Conservation (phyloP, 23 tunicate species). For the Trididemnum nubilum region DNA sequence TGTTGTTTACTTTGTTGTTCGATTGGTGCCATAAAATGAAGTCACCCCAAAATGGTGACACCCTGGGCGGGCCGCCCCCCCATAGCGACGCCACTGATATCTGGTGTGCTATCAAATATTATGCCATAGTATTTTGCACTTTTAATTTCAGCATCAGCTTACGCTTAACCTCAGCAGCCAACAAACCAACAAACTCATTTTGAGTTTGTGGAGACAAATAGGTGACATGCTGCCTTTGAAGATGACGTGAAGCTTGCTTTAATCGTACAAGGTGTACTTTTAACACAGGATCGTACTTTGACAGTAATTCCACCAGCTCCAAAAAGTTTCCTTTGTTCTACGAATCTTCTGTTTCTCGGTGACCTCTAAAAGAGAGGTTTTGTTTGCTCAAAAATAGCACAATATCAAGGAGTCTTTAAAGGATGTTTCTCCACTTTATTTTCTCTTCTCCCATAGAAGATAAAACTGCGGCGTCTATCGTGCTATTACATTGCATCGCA, state of each 20-base stretch:
- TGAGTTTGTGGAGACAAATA: neutral
- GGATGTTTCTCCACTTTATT: neutral
- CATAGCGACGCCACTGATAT: no score
- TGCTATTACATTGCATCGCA: no score
- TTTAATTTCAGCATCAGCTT: neutral
- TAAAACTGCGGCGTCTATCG: no score
- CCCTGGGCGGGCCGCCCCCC: no score
- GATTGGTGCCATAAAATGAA: no score
- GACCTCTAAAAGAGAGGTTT: conserved; percentile 1
- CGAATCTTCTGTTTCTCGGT: neutral
- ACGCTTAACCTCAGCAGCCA: neutral
- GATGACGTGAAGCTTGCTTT: neutral
- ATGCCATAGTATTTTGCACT: neutral
- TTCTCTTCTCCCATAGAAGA: neutral
- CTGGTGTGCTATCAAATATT: neutral
- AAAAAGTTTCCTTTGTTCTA: neutral
- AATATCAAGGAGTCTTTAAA: neutral
- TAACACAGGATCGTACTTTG: neutral
- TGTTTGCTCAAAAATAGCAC: neutral
- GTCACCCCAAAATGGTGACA: no score
- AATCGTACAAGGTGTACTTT: neutral
- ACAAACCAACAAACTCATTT: neutral
- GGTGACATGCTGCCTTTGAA: neutral
- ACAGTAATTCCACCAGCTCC: neutral
- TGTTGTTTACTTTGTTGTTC: no score